Conservation (phyloP, 2,113 vertebrate species). For the Cyrtonyx montezumae region DNA sequence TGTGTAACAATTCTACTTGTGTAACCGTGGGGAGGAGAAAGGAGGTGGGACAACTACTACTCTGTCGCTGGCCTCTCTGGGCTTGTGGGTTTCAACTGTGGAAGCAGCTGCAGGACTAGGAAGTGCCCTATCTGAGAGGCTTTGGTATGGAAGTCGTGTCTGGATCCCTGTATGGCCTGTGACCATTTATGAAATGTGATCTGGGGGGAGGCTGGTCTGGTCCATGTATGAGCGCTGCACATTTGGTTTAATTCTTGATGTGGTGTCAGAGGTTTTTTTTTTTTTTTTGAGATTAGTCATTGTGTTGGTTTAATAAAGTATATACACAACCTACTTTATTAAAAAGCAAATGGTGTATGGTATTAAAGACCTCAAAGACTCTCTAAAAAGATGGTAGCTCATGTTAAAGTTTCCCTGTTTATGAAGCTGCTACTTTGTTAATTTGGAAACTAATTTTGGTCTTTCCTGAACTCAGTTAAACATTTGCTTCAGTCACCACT, state of each 20-base stretch:
- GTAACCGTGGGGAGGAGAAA: neutral
- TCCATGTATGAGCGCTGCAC: rapidly evolving
- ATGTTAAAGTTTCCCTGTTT: neutral
- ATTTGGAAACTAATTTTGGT: neutral
- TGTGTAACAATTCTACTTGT: neutral
- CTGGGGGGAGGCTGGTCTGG: rapidly evolving
- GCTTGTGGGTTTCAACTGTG: neutral
- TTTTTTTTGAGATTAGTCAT: neutral
- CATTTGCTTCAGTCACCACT: neutral
- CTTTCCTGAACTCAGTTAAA: neutral
- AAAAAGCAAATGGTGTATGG: neutral
- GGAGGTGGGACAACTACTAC: neutral
- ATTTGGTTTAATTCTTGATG: neutral
- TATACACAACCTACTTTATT: neutral
- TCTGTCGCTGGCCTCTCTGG: neutral
- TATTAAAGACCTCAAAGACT: neutral
- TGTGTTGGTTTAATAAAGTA: constrained; percentile 7
- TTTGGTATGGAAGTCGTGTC: neutral
- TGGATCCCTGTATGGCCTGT: neutral
- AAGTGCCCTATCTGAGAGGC: neutral
- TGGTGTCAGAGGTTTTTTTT: neutral
- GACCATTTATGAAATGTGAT: neutral
- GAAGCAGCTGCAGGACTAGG: neutral
- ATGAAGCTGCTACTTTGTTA: neutral
- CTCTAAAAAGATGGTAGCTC: neutral